Evolutionary conservation across 2,113 vertebrate species (phyloP).

Genomic region (Mionectes macconnelli): DNA sequence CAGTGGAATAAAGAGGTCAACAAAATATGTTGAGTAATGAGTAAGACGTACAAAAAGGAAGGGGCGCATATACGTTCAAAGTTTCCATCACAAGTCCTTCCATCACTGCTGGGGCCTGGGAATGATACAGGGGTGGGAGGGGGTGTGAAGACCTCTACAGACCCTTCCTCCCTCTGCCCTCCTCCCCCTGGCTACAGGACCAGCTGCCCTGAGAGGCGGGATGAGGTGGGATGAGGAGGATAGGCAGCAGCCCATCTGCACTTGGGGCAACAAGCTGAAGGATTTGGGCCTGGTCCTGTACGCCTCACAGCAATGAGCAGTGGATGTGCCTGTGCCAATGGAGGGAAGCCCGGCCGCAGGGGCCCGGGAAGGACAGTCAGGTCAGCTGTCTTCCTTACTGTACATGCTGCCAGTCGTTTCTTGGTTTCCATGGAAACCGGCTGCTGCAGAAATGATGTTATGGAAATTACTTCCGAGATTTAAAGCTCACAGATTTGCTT

Average conservation of each 20-base stretch:
- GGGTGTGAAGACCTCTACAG: fast-evolving
- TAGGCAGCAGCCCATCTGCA: not conserved
- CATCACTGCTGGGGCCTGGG: not conserved
- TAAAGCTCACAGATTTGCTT: not conserved
- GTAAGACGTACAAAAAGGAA: not conserved
- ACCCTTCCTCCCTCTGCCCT: not conserved
- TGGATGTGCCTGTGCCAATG: not conserved
- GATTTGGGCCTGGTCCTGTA: not conserved
- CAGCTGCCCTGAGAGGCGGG: not conserved
- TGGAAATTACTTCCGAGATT: not conserved
- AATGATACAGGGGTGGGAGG: fast-evolving
- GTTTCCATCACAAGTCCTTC: not conserved
- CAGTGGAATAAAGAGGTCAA: not conserved
- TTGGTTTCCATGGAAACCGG: constrained; percentile 30
- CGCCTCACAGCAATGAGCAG: not conserved
- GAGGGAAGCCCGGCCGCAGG: not conserved
- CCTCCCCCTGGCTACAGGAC: not conserved
- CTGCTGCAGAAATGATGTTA: constrained; percentile 16
- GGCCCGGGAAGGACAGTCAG: not conserved
- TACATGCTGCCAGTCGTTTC: fast-evolving
- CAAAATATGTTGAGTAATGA: not conserved
- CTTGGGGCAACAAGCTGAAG: not conserved
- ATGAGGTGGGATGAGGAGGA: not conserved
- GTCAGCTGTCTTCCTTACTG: not conserved
- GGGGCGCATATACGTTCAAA: not conserved